Evolutionary conservation across 64 coral and sea anemone genomes (phyloP).

Genomic region (Catalaphyllia jardinei): DNA sequence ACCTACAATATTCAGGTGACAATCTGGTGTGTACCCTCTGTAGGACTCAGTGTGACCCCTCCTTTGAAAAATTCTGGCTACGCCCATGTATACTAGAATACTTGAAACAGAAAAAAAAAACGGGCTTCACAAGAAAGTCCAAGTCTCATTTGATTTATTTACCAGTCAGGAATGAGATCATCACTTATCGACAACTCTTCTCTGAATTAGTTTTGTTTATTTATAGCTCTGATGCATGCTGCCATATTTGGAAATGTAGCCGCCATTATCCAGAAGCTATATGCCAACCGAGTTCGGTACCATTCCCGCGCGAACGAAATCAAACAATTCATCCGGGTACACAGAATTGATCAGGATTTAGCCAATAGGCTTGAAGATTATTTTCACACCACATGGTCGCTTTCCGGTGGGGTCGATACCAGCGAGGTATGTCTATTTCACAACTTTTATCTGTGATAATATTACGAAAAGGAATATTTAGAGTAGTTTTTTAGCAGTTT

Average conservation of each 20-base stretch:
- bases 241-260: constrained; percentile 98
- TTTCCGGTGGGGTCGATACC: constrained; percentile 90
- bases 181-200: background rate
- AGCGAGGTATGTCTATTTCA: constrained; percentile 65
- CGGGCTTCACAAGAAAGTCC: too few species aligned
- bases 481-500: too few species aligned
- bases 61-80: too few species aligned
- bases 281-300: constrained; percentile 87
- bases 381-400: constrained; percentile 94
- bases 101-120: too few species aligned
- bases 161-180: too few species aligned
- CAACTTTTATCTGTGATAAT: too few species aligned
- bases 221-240: constrained; percentile 89
- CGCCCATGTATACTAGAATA: too few species aligned
- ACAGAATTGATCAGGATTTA: constrained; percentile 81
- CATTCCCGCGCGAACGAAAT: constrained; percentile 92
- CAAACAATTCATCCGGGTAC: constrained; percentile 92
- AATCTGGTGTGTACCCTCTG: too few species aligned
- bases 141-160: too few species aligned
- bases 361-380: constrained; percentile 91
- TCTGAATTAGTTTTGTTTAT: background rate
- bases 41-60: too few species aligned
- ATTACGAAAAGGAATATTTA: too few species aligned
- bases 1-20: too few species aligned
- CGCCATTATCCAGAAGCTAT: constrained; percentile 92